Evolutionary conservation across 1,140 invertebrate species (phyloP).

Genomic region (Lasaia peninsularis): DNA sequence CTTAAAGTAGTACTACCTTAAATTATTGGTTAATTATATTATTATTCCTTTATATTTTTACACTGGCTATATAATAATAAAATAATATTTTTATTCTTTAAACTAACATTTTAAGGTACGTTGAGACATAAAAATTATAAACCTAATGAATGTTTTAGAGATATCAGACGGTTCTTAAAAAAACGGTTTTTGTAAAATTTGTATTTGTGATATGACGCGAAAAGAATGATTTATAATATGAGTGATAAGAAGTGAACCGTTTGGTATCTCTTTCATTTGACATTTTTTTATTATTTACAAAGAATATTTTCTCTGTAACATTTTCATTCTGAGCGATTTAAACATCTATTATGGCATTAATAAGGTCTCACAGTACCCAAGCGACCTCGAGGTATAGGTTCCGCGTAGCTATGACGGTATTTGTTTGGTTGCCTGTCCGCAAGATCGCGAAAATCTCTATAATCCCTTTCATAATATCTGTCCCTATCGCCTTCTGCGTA

Average conservation of each 20-base stretch:
- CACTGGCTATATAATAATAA: background rate
- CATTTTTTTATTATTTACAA: background rate
- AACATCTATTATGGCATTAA: conserved; percentile 67
- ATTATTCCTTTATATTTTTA: background rate
- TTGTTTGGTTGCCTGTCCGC: conserved; percentile 65
- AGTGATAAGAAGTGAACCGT: background rate
- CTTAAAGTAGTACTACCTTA: background rate
- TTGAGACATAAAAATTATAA: background rate
- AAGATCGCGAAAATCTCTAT: conserved; percentile 61
- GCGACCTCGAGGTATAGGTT: conserved; percentile 68
- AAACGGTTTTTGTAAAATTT: background rate
- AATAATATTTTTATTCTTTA: background rate
- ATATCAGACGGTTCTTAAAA: background rate
- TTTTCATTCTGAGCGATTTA: conserved; percentile 16
- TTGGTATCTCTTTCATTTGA: conserved; percentile 1
- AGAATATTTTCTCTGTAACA: background rate
- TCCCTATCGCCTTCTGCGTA: conserved; percentile 62
- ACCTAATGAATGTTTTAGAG: background rate
- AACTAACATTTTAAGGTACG: background rate
- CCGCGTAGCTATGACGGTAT: conserved; percentile 73
- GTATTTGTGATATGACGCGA: too few relatives aligned
- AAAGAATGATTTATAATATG: too few relatives aligned
- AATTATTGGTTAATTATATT: too few relatives aligned
- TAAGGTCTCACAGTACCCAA: conserved; percentile 71
- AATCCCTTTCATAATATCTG: conserved; percentile 65